These are phyloP conservation scores for Rhea americana DNA, from an alignment of 2,113 vertebrate genomes.

Conservation along the genomic window DNA sequence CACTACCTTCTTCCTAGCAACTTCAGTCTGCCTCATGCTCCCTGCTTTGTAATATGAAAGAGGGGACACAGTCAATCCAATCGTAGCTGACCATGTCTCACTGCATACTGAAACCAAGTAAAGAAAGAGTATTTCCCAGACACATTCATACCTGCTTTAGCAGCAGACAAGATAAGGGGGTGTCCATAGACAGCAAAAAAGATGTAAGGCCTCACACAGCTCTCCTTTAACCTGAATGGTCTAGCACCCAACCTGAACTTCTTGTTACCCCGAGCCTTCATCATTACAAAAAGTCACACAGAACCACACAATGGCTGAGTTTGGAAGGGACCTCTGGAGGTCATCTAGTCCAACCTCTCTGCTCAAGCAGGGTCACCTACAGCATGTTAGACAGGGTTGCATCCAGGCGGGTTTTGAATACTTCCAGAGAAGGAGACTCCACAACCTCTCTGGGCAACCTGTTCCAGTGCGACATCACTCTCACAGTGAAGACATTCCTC, in stretches of 20 bases:
- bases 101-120: background rate
- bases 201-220: background rate
- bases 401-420: too few species aligned
- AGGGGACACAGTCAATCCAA: background rate
- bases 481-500: too few species aligned
- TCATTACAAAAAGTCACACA: background rate
- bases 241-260: background rate
- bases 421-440: too few species aligned
- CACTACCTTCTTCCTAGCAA: conserved; percentile 28
- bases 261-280: background rate
- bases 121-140: background rate
- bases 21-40: conserved; percentile 27
- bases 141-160: background rate
- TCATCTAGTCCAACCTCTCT: too few species aligned
- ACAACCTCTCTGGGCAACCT: too few species aligned
- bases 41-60: background rate
- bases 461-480: too few species aligned
- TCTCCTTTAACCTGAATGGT: background rate
- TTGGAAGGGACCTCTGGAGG: too few species aligned
- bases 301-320: too few species aligned
- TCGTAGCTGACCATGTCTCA: background rate
- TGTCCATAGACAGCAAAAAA: background rate
- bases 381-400: too few species aligned
- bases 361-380: too few species aligned
- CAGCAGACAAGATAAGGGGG: background rate